Base-by-base conservation (phyloP, 2,113 vertebrate genomes). In the Spea bombifrons region DNA sequence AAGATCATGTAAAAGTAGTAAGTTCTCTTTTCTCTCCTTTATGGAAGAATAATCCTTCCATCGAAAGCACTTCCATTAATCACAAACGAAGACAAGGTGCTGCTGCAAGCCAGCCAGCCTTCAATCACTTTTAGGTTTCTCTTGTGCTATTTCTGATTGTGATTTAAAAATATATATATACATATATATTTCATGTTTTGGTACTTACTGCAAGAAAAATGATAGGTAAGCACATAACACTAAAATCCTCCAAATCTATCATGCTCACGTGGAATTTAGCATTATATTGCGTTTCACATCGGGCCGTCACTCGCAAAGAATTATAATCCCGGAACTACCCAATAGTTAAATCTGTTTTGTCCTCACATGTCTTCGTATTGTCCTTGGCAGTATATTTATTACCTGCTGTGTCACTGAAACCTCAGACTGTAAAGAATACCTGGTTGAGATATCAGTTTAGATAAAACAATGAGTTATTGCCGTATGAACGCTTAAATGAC, bases 401-500 rank as follows among this genome's bases (percentile, higher is more conserved):
- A 77, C 7, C 16, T 78, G 66, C 71, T 80, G 71, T 74, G 71
- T 68, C 78, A 80, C 71, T 74, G 78, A 80, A 74, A 68, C 53
- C 49, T 80, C 77, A 49, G 64, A 67, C 71, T 73, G 46, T 63
- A 52, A 49, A 45, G 5, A 61, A 68, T 79, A 57, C 75, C 72
- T 83, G 17, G 68, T 7, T 52, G 66, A 67, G 67, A 69, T 61
- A 15, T 66, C 81, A 79, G 69, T 57, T n/a, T 10, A 75, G 47
- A 75, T 71, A 68, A 80, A 84, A 80, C 2, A 59, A 17, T 66
- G 12, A 82, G 17, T 73, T 81, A 81, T 78, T 75, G 80, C 66
- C 53, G 82, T 71, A 81, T 66, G 73, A 65, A 65, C 16, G 7
- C 5, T 83, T 76, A 74, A 74, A 80, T 74, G 78, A 80, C 64